These are phyloP conservation scores for Neoitamus cyanurus DNA, from an alignment of 2,888 invertebrate genomes.

Conservation along the genomic window DNA sequence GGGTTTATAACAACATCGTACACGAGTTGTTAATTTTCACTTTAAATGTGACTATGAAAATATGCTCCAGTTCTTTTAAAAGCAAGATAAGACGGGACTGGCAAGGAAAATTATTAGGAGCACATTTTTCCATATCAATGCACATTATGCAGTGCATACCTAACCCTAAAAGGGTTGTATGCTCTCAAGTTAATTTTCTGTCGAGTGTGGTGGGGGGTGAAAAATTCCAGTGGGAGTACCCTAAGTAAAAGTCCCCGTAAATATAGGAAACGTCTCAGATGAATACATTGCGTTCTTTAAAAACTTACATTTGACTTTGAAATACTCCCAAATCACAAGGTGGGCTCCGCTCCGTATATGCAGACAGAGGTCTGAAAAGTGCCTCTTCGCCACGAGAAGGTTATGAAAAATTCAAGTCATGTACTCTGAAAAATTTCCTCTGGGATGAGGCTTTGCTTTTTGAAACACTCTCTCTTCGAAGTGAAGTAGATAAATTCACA, in stretches of 20 bases:
- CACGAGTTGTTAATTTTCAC: not conserved
- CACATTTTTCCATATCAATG: not conserved
- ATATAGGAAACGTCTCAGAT: slow-evolving; percentile 2
- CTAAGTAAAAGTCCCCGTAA: not conserved
- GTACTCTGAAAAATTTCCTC: slow-evolving; percentile 37
- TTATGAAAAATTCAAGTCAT: slow-evolving; percentile 40
- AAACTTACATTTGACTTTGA: slow-evolving; percentile 31
- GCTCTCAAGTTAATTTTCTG: not conserved
- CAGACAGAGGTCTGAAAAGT: slow-evolving; percentile 2
- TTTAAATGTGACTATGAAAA: not conserved
- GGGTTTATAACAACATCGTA: not conserved
- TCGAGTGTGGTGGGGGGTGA: not conserved
- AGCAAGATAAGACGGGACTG: not conserved
- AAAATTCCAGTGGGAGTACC: not conserved
- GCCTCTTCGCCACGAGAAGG: not conserved
- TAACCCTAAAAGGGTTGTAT: not conserved
- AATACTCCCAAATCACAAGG: slow-evolving; percentile 29
- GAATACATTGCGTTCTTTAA: not conserved
- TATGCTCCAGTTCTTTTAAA: not conserved
- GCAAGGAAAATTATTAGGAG: not conserved
- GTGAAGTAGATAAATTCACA: slow-evolving; percentile 31
- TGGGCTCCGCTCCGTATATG: not conserved
- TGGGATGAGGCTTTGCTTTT: slow-evolving; percentile 3
- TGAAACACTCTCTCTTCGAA: not conserved
- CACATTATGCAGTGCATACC: not conserved